Conservation (phyloP, 2,888 invertebrate genomes). For the Aphidius colemani region DNA sequence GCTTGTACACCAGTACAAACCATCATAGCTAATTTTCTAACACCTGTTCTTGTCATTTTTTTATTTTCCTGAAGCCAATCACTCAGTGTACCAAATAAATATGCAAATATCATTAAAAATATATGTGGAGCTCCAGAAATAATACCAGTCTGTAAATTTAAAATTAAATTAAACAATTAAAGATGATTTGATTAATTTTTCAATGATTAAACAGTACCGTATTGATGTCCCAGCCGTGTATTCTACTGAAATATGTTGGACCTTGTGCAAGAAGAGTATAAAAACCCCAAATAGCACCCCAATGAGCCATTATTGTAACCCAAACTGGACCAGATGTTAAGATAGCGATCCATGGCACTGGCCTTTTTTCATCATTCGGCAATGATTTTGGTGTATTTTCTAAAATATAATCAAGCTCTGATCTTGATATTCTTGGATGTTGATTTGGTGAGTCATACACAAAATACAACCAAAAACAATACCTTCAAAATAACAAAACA, state of each 20-base stretch:
- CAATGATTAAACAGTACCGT: slow-evolving; percentile 61
- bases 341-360: slow-evolving; percentile 69
- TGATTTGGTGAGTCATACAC: slow-evolving; percentile 70
- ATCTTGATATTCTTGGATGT: slow-evolving; percentile 69
- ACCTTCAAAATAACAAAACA: slow-evolving; percentile 37
- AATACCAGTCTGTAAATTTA: slow-evolving; percentile 62
- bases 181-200: background rate
- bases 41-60: slow-evolving; percentile 66
- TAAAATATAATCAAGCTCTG: slow-evolving; percentile 67
- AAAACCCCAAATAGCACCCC: slow-evolving; percentile 72
- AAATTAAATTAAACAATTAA: background rate
- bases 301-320: slow-evolving; percentile 69
- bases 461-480: slow-evolving; percentile 65
- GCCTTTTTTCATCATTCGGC: slow-evolving; percentile 28
- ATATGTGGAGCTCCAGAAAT: slow-evolving; percentile 69
- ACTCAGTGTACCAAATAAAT: slow-evolving; percentile 63
- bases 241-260: slow-evolving; percentile 72
- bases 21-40: slow-evolving; percentile 68
- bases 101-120: slow-evolving; percentile 66
- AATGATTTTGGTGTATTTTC: slow-evolving; percentile 61
- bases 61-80: slow-evolving; percentile 67
- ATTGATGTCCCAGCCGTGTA: slow-evolving; percentile 72
- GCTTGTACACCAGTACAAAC: slow-evolving; percentile 69
- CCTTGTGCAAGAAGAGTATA: slow-evolving; percentile 73
- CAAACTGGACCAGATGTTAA: slow-evolving; percentile 66